These are phyloP conservation scores for Neocrepidodera transversa DNA, from an alignment of 2,888 invertebrate genomes.

Conservation along the genomic window DNA sequence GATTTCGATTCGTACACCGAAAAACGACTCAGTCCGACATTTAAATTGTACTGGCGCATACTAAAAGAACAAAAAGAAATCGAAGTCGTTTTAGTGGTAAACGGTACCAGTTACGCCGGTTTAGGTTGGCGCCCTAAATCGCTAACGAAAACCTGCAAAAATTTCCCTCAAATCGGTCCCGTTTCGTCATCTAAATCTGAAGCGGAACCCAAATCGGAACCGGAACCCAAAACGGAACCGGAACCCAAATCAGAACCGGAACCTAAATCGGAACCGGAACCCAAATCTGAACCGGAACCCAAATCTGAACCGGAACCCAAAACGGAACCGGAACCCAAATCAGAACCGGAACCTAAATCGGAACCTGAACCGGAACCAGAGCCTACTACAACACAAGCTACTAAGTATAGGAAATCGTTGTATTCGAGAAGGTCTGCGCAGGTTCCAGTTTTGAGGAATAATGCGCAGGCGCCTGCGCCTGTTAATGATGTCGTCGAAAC, in stretches of 20 bases:
- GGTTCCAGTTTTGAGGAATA: constrained; percentile 36
- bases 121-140: constrained; percentile 91
- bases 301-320: constrained; percentile 59
- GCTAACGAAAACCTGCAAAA: constrained; percentile 77
- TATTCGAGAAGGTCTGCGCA: constrained; percentile 56
- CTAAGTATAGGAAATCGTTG: constrained; percentile 53
- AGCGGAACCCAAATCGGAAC: constrained; percentile 51
- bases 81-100: constrained; percentile 87
- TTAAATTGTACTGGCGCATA: constrained; percentile 85
- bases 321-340: constrained; percentile 58
- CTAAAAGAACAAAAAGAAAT: constrained; percentile 84
- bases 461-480: constrained; percentile 37
- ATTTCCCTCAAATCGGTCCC: constrained; percentile 74
- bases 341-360: constrained; percentile 61
- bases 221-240: constrained; percentile 49
- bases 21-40: constrained; percentile 75
- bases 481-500: constrained; percentile 81
- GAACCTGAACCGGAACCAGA: constrained; percentile 51
- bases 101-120: constrained; percentile 86
- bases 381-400: constrained; percentile 49
- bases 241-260: constrained; percentile 56
- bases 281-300: constrained; percentile 59
- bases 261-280: constrained; percentile 51
- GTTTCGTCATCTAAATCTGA: constrained; percentile 39
- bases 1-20: constrained; percentile 76